Evolutionary conservation across 2,888 invertebrate species (phyloP).

Genomic region (Diarsia brunnea): DNA sequence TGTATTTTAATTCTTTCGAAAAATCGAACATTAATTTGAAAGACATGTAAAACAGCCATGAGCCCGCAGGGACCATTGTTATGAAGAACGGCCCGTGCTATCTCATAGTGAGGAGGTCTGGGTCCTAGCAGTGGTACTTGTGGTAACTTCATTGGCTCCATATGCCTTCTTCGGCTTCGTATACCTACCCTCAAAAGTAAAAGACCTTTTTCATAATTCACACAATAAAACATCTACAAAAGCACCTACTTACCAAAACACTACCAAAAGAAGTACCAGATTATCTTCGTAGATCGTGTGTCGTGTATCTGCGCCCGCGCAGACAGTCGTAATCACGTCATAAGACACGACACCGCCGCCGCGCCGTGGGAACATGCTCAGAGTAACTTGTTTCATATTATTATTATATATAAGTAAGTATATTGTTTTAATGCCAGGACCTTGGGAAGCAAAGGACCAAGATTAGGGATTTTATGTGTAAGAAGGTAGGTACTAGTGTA

Average conservation of each 20-base stretch:
- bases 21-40: neutral
- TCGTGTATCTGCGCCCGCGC: slow-evolving; percentile 51
- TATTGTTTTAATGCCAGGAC: slow-evolving; percentile 43
- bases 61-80: no score
- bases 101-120: neutral
- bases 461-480: no score
- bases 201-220: neutral
- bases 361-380: slow-evolving; percentile 57
- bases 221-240: neutral
- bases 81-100: no score
- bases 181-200: neutral
- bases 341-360: slow-evolving; percentile 57
- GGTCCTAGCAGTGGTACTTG: neutral
- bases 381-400: slow-evolving; percentile 46
- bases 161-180: no score
- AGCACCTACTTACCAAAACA: neutral
- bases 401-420: slow-evolving; percentile 38
- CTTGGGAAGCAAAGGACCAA: slow-evolving; percentile 29
- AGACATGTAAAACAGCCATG: neutral
- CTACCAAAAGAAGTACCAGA: slow-evolving; percentile 26
- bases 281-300: slow-evolving; percentile 60
- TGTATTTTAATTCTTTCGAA: neutral
- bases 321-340: slow-evolving; percentile 61
- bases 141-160: neutral
- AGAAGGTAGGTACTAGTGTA: no score